phyloP scores from a whole-genome alignment of 2,797 vertebrate genomes.

The Crocodylus rhombifer region DNA sequence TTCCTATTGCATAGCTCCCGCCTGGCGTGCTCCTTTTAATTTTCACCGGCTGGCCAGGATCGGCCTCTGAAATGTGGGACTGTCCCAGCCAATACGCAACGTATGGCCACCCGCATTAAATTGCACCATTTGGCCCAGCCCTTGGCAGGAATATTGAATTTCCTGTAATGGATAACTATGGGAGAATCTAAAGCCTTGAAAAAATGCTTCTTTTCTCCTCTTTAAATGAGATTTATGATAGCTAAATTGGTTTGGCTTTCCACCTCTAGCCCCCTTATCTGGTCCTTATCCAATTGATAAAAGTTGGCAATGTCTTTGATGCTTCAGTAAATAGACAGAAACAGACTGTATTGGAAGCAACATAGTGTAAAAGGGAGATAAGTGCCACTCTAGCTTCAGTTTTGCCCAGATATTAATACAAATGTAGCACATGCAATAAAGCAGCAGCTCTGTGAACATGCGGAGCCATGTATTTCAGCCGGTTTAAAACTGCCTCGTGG shows the following conservation, averaged over 20 bases:
- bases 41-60: too few species aligned
- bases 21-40: too few species aligned
- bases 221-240: not conserved
- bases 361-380: not conserved
- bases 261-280: not conserved
- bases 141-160: not conserved
- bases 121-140: not conserved
- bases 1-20: too few species aligned
- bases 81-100: too few species aligned
- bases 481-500: not conserved
- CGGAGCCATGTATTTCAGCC: not conserved
- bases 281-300: not conserved
- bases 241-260: not conserved
- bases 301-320: not conserved
- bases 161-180: not conserved
- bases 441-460: not conserved
- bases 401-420: not conserved
- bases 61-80: too few species aligned
- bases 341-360: not conserved
- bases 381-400: not conserved
- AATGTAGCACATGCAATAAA: not conserved
- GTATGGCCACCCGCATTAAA: not conserved
- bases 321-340: slow-evolving; percentile 13
- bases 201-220: not conserved
- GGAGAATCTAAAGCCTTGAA: not conserved